Evolutionary conservation across 2,888 invertebrate genomes (phyloP).

Genomic region (Argynnis bischoffii): DNA sequence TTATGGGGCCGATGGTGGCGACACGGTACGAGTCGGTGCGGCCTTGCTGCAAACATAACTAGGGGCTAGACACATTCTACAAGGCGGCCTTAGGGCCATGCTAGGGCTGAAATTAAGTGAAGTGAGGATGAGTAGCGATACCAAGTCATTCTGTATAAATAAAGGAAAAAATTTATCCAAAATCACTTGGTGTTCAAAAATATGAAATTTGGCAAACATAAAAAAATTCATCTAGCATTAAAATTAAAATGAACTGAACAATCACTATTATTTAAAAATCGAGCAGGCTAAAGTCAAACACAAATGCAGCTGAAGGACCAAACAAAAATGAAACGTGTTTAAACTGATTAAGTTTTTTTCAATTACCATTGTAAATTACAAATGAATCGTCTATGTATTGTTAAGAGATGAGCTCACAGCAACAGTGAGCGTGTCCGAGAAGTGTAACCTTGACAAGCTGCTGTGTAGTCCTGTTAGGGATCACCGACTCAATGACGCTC

Average conservation of each 20-base stretch:
- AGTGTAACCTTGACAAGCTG: conserved; percentile 70
- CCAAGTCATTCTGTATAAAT: conserved; percentile 48
- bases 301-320: conserved; percentile 10
- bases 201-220: conserved; percentile 2
- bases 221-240: conserved; percentile 8
- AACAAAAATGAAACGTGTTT: conserved; percentile 14
- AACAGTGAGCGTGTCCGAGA: conserved; percentile 47
- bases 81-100: conserved; percentile 77
- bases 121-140: conserved; percentile 53
- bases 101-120: conserved; percentile 56
- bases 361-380: conserved; percentile 32
- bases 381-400: conserved; percentile 35
- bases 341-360: conserved; percentile 16
- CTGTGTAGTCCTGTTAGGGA: conserved; percentile 65
- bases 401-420: conserved; percentile 50
- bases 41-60: conserved; percentile 91
- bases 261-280: background rate
- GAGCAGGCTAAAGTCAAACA: background rate
- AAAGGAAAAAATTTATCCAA: conserved; percentile 17
- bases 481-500: conserved; percentile 71
- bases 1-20: conserved; percentile 95
- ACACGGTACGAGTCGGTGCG: conserved; percentile 98
- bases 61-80: conserved; percentile 81
- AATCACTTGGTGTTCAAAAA: conserved; percentile 28
- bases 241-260: background rate